These are phyloP conservation scores for Coelopa frigida DNA, from an alignment of 1,140 invertebrate genomes.

Conservation along the genomic window DNA sequence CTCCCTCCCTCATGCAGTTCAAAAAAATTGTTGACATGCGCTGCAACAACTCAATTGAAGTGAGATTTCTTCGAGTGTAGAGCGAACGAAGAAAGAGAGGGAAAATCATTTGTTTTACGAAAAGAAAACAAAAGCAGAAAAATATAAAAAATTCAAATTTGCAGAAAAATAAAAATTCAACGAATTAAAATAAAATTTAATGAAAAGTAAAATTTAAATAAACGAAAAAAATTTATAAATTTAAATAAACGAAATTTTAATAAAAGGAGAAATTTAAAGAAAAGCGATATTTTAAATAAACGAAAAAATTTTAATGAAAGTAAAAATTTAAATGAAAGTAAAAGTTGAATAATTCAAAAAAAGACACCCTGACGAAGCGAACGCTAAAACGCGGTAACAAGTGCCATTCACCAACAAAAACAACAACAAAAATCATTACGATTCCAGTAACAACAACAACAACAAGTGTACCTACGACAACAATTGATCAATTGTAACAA, in stretches of 20 bases:
- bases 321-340: neutral
- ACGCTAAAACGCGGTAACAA: no score
- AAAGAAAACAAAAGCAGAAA: neutral
- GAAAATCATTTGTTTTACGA: neutral
- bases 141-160: neutral
- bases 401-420: no score
- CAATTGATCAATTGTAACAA: no score
- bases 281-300: neutral
- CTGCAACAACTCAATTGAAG: no score
- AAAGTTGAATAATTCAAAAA: neutral
- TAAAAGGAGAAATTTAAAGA: no score
- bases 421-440: no score
- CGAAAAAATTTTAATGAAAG: neutral
- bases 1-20: no score
- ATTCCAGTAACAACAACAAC: no score
- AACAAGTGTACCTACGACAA: no score
- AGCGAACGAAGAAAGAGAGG: constrained; percentile 6
- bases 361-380: no score
- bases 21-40: no score
- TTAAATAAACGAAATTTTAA: neutral
- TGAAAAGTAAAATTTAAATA: neutral
- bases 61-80: no score
- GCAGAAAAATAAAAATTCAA: neutral
- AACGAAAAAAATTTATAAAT: constrained; percentile 1
- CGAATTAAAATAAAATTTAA: neutral